Base-by-base conservation (phyloP, 1,140 invertebrate genomes). In the Procambarus clarkii region DNA sequence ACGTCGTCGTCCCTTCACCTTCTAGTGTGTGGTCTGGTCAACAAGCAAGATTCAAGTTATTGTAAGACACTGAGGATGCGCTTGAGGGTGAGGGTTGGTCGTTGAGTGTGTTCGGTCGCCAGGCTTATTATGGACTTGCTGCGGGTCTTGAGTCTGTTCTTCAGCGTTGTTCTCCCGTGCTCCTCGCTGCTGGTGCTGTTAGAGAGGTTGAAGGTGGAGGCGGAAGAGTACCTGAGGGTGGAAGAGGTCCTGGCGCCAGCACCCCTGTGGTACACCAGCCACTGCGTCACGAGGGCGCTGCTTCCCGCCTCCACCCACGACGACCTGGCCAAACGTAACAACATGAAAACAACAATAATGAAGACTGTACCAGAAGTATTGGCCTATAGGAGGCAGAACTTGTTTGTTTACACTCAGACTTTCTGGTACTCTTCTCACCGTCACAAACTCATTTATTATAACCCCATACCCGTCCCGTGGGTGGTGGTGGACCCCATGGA, bases 111-210 rank as follows among this genome's bases (percentile, higher is more conserved):
- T 4, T 90, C 81, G 88, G 9, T 64, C 60, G 60, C 82, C 21
- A 90, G 88, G 34, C 81, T 90, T n/a, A 90, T 76, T 81, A 90
- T 90, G 8, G 88, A 90, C 76, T 90, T 90, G 58, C 88, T 90
- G 2, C 82, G 81, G 45, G 81, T 78, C 81, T 82, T 90, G 18
- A 90, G 88, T 64, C 60, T 44, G n/a, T 78, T 60, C 44, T 34
- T 83, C 11, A 90, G 71, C 0, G 88, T 85, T 21, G 11, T 15
- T 64, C 15, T 15, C 2, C 60, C 60, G 15, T 15, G 3, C 3
- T 21, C 60, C 4, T 15, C 15, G 18, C 60, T 2, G 50, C 80
- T 24, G 34, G 5, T 15, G 54, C 50, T 5, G 80, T 58, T 2
- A 24, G 45, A 45, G 69, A 50, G n/a, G 80, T 74, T 15, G 54